Percentiles rank a stretch among this genome's conserved stretches.
phyloP scores from a whole-genome alignment of 2,888 invertebrate species.

The Tinea semifulvella region DNA sequence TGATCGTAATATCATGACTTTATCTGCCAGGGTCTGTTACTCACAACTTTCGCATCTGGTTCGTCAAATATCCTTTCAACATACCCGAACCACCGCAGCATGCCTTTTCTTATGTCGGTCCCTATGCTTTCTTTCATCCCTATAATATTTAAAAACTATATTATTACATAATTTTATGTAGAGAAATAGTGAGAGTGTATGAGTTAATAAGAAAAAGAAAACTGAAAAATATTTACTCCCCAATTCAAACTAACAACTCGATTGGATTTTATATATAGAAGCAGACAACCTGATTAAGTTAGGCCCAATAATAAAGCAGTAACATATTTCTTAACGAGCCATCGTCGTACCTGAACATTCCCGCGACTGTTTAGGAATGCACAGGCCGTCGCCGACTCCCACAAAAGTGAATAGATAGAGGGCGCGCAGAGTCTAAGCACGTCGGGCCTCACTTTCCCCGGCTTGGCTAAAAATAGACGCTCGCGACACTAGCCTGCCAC shows the following conservation, averaged over 20 bases:
- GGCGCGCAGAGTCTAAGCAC: slow-evolving; percentile 45
- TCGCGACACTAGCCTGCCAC: slow-evolving; percentile 37
- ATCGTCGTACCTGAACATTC: slow-evolving; percentile 13
- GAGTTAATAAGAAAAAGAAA: too few species aligned
- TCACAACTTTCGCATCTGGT: too few species aligned
- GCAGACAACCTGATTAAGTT: neutral
- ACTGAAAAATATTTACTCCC: neutral
- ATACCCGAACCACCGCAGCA: too few species aligned
- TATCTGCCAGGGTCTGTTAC: too few species aligned
- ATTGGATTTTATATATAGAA: neutral
- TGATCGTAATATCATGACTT: too few species aligned
- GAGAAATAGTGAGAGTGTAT: too few species aligned
- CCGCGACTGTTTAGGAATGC: slow-evolving; percentile 44
- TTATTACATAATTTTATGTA: too few species aligned
- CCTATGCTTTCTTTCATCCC: too few species aligned
- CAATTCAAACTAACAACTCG: neutral
- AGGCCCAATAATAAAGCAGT: slow-evolving; percentile 11
- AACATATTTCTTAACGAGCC: slow-evolving; percentile 13
- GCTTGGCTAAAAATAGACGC: slow-evolving; percentile 60
- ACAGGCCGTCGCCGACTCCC: slow-evolving; percentile 42
- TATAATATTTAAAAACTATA: too few species aligned
- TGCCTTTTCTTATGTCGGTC: too few species aligned
- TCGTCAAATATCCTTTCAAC: too few species aligned
- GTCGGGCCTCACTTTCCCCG: slow-evolving; percentile 47
- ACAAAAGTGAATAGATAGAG: slow-evolving; percentile 45